Evolutionary conservation across 2,113 vertebrate species (phyloP), one percentile per base, ranked within the genome.

Genomic region (Otus sunia): DNA sequence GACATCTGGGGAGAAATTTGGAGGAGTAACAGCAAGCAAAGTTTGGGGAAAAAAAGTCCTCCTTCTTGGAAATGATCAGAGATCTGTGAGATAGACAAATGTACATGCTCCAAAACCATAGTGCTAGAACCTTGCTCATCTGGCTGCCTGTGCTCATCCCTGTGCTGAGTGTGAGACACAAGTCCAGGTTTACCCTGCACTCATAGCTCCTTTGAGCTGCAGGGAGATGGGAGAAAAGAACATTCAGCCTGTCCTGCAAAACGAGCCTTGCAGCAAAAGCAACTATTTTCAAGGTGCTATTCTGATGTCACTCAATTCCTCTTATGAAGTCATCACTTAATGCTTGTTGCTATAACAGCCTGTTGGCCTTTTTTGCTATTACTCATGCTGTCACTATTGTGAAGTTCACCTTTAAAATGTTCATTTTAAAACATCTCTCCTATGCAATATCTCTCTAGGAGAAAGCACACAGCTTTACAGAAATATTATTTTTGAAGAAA

Each of bases 221-320:
- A 71, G 56, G 19, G 41, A 45, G 3, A 14, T 75, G 49, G 23
- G 32, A 52, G 15, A 47, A 74, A 50, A 69, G 37, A 17, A 23
- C 3, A 3, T 68, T 68, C 23, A 34, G 2, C 22, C 47, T 67
- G 37, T 62, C 8, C 47, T 49, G 23, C 30, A 53, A 79, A 92
- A 66, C 0, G 1, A 53, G 12, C 11, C 52, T 66, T 63, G 52
- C 27, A 67, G 41, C 36, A 73, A 89, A 90, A 77, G 25, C 32
- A 67, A 26, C 32, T 67, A 3, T 71, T 81, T 78, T 71, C 60
- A 74, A 67, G 32, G 23, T 15, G 29, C 18, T 80, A 3, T 89
- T 86, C 83, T 97, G 94, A 97, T 96, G 93, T 96, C 96, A 96
- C 43, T 94, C 43, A 77, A 2, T 53, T 78, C 34, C 41, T 63